A percentile compares a stretch with the other conserved stretches of the same genome.
Evolutionary conservation across 2,113 vertebrate species (phyloP).

Genomic region (Condylura cristata): DNA sequence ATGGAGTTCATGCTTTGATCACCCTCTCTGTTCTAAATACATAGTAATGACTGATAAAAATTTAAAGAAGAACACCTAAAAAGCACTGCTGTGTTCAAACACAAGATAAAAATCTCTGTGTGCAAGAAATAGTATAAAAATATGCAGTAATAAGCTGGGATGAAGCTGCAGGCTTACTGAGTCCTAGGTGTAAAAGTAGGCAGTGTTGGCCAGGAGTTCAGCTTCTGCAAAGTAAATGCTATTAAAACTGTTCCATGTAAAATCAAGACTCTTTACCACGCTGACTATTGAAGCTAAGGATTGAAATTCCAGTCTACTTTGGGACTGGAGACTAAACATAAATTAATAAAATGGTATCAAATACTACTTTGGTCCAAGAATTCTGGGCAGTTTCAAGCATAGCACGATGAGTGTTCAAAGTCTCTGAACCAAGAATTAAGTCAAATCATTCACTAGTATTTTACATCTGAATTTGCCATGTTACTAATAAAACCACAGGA

Average conservation of each 20-base stretch:
- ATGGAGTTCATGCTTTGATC: constrained; percentile 56
- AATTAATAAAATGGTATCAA: not conserved
- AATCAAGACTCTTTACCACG: not conserved
- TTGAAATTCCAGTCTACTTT: not conserved
- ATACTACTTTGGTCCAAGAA: not conserved
- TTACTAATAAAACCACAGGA: not conserved
- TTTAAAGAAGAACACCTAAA: constrained; percentile 53
- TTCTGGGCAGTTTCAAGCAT: not conserved
- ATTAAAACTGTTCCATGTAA: not conserved
- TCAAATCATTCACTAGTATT: not conserved
- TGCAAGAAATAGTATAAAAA: constrained; percentile 34
- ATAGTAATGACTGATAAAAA: constrained; percentile 66
- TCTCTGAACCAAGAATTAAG: not conserved
- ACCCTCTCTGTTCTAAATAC: constrained; percentile 52
- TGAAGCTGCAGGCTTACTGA: not conserved
- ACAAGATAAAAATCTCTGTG: not conserved
- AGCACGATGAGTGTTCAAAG: not conserved
- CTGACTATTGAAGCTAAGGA: not conserved
- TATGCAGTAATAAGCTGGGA: not conserved
- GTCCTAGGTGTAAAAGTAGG: not conserved
- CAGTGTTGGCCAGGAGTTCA: not conserved
- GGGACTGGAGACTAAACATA: not conserved
- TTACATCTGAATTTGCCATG: not conserved
- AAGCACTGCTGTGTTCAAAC: not conserved
- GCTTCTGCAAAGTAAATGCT: not conserved